Evolutionary conservation across 2,113 vertebrate genomes (phyloP).

Genomic region (Accipiter virgatus): DNA sequence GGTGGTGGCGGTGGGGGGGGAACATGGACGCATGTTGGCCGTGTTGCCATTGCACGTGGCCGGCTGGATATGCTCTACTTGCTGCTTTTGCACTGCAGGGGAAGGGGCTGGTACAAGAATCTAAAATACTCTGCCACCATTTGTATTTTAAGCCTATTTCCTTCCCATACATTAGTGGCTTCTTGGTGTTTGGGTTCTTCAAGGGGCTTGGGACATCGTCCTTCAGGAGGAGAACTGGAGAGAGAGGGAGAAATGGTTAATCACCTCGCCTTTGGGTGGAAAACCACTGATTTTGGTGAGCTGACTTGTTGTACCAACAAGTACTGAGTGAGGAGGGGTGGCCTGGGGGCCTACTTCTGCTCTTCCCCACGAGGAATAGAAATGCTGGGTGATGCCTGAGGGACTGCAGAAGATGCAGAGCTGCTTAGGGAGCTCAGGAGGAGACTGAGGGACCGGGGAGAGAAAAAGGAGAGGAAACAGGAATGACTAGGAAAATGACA

Average conservation of each 20-base stretch:
- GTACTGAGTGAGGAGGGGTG: not conserved
- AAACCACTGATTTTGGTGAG: not conserved
- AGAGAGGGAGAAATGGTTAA: not conserved
- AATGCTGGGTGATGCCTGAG: not conserved
- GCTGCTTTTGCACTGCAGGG: not conserved
- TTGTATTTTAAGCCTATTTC: not conserved
- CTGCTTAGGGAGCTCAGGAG: not conserved
- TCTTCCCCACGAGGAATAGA: not conserved
- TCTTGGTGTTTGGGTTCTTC: not conserved
- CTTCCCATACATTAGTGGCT: not conserved
- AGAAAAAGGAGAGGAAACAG: not conserved
- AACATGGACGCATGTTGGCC: rapidly evolving
- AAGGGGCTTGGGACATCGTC: not conserved
- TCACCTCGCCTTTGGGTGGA: not conserved
- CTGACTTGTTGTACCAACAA: not conserved
- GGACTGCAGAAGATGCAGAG: not conserved
- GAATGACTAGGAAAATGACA: not conserved
- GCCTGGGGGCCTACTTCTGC: not conserved
- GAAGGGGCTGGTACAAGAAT: not conserved
- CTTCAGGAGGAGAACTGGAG: not conserved
- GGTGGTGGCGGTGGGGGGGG: not conserved
- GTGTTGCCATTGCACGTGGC: not conserved
- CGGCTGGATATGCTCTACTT: not conserved
- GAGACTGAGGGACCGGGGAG: not conserved
- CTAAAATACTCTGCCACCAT: not conserved